Evolutionary conservation across 30 jellyfish, hydroid and myxozoan genomes (phyloP).

Genomic region (Hydractinia symbiolongicarpus): DNA sequence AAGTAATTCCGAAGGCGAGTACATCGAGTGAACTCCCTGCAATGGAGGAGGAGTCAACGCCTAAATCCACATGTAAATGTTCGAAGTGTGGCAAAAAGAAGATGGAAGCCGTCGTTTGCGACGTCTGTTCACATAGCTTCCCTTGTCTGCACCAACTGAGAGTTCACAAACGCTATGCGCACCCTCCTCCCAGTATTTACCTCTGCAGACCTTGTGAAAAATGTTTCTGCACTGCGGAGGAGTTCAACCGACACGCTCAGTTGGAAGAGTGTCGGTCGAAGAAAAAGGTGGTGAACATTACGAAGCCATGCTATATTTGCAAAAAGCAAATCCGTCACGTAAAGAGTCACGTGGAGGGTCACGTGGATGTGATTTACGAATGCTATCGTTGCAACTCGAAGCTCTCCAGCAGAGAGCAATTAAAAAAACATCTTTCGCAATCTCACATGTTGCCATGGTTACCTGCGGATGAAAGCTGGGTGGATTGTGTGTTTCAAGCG

Average conservation of each 20-base stretch:
- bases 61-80: no score
- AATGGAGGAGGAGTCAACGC: no score
- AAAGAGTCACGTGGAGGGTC: background rate
- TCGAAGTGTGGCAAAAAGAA: no score
- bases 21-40: no score
- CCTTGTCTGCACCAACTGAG: no score
- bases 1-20: no score
- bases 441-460: background rate
- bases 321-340: background rate
- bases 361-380: slow-evolving; percentile 15
- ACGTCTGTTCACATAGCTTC: no score
- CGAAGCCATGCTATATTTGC: slow-evolving; percentile 24
- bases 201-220: slow-evolving; percentile 1
- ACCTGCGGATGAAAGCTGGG: background rate
- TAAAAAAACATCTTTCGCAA: background rate
- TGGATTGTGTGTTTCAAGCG: background rate
- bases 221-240: background rate
- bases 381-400: slow-evolving; percentile 19
- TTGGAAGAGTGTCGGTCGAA: no score
- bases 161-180: no score
- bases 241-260: no score
- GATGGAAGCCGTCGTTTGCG: no score
- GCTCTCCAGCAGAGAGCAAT: background rate
- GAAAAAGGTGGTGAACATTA: background rate
- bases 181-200: background rate